phyloP scores from a whole-genome alignment of 2,113 vertebrate genomes.

The Columba livia region DNA sequence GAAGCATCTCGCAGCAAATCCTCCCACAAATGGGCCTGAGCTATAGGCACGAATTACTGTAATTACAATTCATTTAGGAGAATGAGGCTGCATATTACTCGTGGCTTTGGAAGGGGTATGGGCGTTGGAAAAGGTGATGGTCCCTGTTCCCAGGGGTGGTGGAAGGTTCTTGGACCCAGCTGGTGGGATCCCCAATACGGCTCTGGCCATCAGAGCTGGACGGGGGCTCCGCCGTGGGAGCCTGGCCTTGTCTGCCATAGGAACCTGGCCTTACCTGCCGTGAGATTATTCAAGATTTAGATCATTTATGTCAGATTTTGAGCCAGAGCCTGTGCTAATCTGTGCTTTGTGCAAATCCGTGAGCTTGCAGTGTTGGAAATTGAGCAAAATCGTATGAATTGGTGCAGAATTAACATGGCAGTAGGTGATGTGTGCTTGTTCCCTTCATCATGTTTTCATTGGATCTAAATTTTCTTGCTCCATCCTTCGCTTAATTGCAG shows the following conservation, averaged over 20 bases:
- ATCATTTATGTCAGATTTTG: not conserved
- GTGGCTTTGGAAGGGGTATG: not conserved
- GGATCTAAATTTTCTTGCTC: not conserved
- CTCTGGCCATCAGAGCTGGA: not conserved
- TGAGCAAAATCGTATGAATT: not conserved
- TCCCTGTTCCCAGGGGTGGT: not conserved
- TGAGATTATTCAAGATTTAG: not conserved
- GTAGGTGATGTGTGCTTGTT: not conserved
- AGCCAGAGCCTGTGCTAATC: not conserved
- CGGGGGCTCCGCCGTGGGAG: not conserved
- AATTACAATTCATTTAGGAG: slow-evolving; percentile 52
- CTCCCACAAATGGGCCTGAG: slow-evolving; percentile 16
- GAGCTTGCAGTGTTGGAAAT: not conserved
- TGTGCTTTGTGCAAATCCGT: not conserved
- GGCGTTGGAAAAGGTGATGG: not conserved
- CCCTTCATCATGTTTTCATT: not conserved
- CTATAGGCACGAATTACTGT: slow-evolving; percentile 33
- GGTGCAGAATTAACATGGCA: not conserved
- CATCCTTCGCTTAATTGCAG: not conserved
- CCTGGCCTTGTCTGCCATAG: not conserved
- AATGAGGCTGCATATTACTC: slow-evolving; percentile 1
- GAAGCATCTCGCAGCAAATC: not conserved
- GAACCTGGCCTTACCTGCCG: not conserved
- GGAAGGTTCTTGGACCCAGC: not conserved
- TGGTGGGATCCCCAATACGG: fast-evolving